These are phyloP conservation scores for Acanthornis magna DNA, from an alignment of 2,797 vertebrate species.

Conservation along the genomic window DNA sequence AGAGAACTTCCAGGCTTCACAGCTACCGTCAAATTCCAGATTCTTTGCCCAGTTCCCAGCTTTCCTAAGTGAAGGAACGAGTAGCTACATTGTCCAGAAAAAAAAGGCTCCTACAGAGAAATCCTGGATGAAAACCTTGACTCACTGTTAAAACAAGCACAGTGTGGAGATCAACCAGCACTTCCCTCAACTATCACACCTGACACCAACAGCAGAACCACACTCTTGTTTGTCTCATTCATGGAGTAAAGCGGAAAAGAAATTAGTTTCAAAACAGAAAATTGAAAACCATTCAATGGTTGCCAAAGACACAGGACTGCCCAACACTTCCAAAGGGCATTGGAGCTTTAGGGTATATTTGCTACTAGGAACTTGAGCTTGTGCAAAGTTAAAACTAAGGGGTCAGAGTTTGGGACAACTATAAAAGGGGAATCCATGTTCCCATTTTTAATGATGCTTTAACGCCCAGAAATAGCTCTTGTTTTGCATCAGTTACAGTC, in stretches of 20 bases:
- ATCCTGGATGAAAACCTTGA: background rate
- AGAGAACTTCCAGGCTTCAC: background rate
- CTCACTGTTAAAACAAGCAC: background rate
- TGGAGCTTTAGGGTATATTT: background rate
- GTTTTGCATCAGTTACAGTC: background rate
- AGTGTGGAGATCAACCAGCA: background rate
- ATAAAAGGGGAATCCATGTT: background rate
- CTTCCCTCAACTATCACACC: background rate
- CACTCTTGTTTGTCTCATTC: background rate
- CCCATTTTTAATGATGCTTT: background rate
- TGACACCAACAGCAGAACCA: background rate
- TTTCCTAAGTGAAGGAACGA: background rate
- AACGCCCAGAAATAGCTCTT: background rate
- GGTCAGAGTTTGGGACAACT: background rate
- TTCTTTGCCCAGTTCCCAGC: background rate
- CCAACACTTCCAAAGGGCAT: background rate
- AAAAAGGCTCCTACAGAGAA: background rate
- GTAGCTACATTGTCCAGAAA: background rate
- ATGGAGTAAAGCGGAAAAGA: background rate
- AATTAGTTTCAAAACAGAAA: background rate
- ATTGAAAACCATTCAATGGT: background rate
- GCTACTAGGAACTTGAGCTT: background rate
- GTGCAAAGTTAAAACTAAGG: background rate
- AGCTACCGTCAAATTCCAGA: background rate
- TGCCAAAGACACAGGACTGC: background rate